Base-by-base conservation (phyloP, 2,888 invertebrate species). In the Agonopterix heracliana region DNA sequence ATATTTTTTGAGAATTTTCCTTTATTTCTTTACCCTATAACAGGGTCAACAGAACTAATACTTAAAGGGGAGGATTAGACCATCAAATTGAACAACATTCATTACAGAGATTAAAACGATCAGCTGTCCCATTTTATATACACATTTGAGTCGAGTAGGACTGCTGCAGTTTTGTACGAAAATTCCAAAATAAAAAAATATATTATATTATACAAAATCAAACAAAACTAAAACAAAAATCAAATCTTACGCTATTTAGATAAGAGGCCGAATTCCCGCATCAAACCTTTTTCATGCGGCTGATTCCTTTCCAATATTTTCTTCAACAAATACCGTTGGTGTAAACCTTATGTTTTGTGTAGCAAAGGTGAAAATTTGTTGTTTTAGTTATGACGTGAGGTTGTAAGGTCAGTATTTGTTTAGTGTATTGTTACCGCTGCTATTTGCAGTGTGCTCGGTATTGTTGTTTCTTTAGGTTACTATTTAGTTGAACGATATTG, bases 341-440 rank as follows among this genome's bases (percentile, higher is more conserved):
- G 3, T 34, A 11, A 26, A 4, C 9, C 41, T 41, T 46, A 41
- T 46, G 10, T 13, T 9, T 5, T 41, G 1, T 8, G 34, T 5
- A 5, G 9, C 13, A 41, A 41, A 13, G 41, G 8, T 46, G 40
- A 12, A 40, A 12, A 12, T 11, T 34, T 34, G 7, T 41, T 13
- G 13, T 41, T 13, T 46, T 9, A 40, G 41, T n/a, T 41, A 9
- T 10, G 10, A 38, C 43, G 52, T 45, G 54, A 48, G 49, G 53
- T 17, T 53, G 54, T 26, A 41, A 47, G 40, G 41, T 41, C 52
- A 40, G 54, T 63, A 57, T 64, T 66, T 64, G 51, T 53, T 54
- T 46, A 57, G 61, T 58, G 57, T 63, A 65, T 67, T 66, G 63
- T 67, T 66, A 66, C 66, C 54, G 53, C 43, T 38, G 51, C 50